phyloP scores from a whole-genome alignment of 1,140 invertebrate genomes.

The Drosophila ficusphila region DNA sequence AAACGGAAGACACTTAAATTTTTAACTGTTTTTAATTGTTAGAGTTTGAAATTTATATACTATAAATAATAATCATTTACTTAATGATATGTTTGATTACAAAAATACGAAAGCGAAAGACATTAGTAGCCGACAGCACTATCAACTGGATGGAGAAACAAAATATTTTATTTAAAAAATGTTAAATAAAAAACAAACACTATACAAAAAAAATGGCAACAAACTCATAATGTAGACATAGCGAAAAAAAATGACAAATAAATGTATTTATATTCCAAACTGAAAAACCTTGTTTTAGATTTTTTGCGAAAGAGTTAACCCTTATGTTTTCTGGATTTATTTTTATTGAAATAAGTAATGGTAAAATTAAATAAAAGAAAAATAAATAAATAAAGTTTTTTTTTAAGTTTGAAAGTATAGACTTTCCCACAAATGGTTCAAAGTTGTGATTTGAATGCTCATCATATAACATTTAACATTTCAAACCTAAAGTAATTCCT shows the following conservation, averaged over 20 bases:
- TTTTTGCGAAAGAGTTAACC: neutral
- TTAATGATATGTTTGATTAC: slow-evolving; percentile 70
- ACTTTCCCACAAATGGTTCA: too few species aligned
- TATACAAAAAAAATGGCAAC: slow-evolving; percentile 37
- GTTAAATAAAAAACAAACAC: slow-evolving; percentile 63
- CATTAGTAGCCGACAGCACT: slow-evolving; percentile 47
- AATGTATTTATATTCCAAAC: slow-evolving; percentile 81
- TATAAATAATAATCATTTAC: slow-evolving; percentile 65
- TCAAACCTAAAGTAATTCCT: neutral
- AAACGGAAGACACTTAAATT: slow-evolving; percentile 59
- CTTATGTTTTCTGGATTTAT: too few species aligned
- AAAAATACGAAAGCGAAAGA: slow-evolving; percentile 59
- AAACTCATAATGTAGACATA: slow-evolving; percentile 77
- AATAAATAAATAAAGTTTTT: too few species aligned
- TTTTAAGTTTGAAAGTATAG: too few species aligned
- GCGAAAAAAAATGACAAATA: slow-evolving; percentile 75
- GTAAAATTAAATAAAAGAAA: neutral
- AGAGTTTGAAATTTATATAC: slow-evolving; percentile 71
- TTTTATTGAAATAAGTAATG: too few species aligned
- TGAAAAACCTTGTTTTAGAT: slow-evolving; percentile 13
- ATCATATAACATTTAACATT: neutral
- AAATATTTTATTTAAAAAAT: slow-evolving; percentile 81
- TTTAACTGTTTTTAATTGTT: slow-evolving; percentile 83
- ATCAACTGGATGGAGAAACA: slow-evolving; percentile 51
- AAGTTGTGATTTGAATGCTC: too few species aligned